Evolutionary conservation across 2,888 invertebrate species (phyloP), one percentile per base, ranked within the genome.

Genomic region (Pseudococcus longispinus): DNA sequence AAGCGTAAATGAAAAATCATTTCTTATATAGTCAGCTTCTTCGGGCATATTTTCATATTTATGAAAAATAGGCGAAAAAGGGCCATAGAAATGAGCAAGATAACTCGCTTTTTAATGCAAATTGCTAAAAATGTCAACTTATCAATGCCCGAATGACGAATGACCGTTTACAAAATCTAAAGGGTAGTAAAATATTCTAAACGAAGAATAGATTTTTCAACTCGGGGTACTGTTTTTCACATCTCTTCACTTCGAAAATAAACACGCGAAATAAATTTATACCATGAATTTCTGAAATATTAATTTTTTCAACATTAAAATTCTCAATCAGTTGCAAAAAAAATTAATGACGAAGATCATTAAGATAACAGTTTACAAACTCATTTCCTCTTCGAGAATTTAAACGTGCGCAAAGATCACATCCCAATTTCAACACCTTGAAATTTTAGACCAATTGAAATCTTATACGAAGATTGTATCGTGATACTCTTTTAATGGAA

Each of bases 111-210:
- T 60, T 60, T 60, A 60, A 60, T 60, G 60, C 60, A 60, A 60
- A 60, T 60, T 60, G 60, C 60, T 60, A 11, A 60, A 60, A 60
- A 60, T 60, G 60, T 60, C 60, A 60, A 60, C 60, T 60, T 60
- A 60, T 60, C 60, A 60, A 60, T 60, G 60, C 20, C 60, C 60
- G 23, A 60, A 60, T 60, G 60, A 60, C 23, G 60, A 60, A 60
- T 60, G 23, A 60, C 20, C 23, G 5, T 60, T 60, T 23, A 6
- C 23, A 60, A 60, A 23, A 15, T 23, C 23, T 60, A 60, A 60
- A 23, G 60, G 11, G 23, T 9, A 20, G 23, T 0, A 23, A 60
- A 23, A 60, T 9, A 60, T 60, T 60, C 2, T 5, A 60, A 11
- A 23, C 23, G 60, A 60, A 23, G 23, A 60, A 23, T 23, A 60